Base-by-base conservation (phyloP, 2,888 invertebrate genomes). In the Meiosimyza platycephala region DNA sequence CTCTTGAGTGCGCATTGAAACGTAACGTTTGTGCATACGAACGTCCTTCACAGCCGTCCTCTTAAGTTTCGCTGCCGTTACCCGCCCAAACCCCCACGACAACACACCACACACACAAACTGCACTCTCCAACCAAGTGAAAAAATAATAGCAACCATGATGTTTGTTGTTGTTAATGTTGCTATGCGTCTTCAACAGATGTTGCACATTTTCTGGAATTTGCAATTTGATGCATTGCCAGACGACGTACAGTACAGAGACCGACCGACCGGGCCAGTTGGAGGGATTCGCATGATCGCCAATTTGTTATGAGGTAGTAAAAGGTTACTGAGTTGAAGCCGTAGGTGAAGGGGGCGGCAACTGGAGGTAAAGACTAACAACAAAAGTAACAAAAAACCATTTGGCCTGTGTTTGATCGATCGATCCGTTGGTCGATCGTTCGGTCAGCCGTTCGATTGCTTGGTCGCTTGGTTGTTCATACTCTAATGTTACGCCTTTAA, bases 121-220 rank as follows among this genome's bases (percentile, higher is more conserved):
- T 40, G 40, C 40, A 40, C 6, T 6, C 40, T 40, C 9, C 40
- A 40, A 40, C 40, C 9, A 40, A 40, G 40, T 40, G 40, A 9
- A 40, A 9, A 40, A 40, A 40, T 1, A 7, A 40, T 40, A 3
- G n/a, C n/a, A n/a, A 40, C 7, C 40, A 7, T 40, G 40, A 40
- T 40, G 40, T 40, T 40, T 40, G 6, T n/a, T n/a, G n/a, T n/a
- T 40, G 28, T 28, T 28, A 28, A 28, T 28, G 6, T 40, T 40
- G 40, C 40, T 40, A 40, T 40, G 40, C 40, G 40, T 40, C 40
- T 40, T 28, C 48, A 48, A 60, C 60, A 70, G 70, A 70, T 70
- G 70, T 63, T 62, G 64, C 69, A 63, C 50, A 28, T 70, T 69
- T 40, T 62, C 63, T 69, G 70, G 70, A 70, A 63, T 70, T 70